Evolutionary conservation across 1,140 invertebrate genomes (phyloP).

Genomic region (Drosophila nannoptera): DNA sequence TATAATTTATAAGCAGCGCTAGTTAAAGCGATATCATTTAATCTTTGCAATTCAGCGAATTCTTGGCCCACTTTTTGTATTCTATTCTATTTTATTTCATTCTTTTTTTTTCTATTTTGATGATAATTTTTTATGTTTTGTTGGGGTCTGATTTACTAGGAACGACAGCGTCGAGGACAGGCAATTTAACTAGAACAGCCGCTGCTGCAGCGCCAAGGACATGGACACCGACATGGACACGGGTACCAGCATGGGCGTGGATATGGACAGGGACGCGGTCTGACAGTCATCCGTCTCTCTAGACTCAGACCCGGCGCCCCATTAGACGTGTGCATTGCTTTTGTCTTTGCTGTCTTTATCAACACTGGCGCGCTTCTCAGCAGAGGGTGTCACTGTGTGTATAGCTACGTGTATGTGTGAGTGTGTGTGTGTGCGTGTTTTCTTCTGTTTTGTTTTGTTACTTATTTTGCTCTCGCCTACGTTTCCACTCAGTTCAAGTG

Average conservation of each 20-base stretch:
- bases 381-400: constrained; percentile 5
- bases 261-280: constrained; percentile 20
- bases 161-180: constrained; percentile 47
- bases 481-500: constrained; percentile 71
- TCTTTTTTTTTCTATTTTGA: constrained; percentile 23
- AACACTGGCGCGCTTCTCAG: constrained; percentile 50
- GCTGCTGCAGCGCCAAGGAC: neutral
- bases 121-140: constrained; percentile 38
- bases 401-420: constrained; percentile 5
- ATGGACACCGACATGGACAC: constrained; percentile 45
- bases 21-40: constrained; percentile 22
- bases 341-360: constrained; percentile 70
- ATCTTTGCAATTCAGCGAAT: constrained; percentile 24
- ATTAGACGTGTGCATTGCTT: constrained; percentile 43
- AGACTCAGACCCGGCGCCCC: constrained; percentile 22
- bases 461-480: constrained; percentile 64
- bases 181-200: no score
- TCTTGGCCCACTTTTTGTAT: constrained; percentile 21
- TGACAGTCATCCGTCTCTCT: constrained; percentile 37
- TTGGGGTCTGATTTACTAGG: constrained; percentile 64
- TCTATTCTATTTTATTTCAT: constrained; percentile 20
- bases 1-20: constrained; percentile 18
- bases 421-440: constrained; percentile 8
- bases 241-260: neutral
- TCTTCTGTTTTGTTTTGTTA: constrained; percentile 52